Evolutionary conservation across 2,113 vertebrate species (phyloP).

Genomic region (Grantiella picta): DNA sequence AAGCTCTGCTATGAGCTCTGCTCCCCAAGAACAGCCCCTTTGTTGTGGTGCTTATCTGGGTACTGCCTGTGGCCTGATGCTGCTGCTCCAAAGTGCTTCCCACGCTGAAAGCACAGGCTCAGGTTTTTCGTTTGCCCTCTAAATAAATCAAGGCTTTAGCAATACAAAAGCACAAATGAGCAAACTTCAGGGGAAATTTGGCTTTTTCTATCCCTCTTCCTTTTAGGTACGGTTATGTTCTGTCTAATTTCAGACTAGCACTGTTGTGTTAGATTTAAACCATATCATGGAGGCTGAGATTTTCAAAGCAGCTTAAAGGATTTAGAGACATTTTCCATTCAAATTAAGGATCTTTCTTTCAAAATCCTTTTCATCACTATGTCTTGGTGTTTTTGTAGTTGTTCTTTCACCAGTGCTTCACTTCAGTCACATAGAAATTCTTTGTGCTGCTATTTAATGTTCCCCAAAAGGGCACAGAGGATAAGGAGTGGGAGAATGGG

Average conservation of each 20-base stretch:
- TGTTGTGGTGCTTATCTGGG: neutral
- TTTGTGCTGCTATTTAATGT: neutral
- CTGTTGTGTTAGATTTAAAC: constrained; percentile 39
- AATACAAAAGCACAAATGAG: neutral
- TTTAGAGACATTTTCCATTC: constrained; percentile 59
- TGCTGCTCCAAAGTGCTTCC: neutral
- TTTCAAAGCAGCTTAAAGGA: constrained; percentile 60
- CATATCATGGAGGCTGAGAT: constrained; percentile 21
- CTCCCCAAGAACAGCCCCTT: neutral
- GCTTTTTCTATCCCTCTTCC: neutral
- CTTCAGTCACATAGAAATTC: neutral
- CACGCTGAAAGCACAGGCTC: neutral
- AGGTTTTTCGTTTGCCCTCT: neutral
- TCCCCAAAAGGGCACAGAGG: neutral
- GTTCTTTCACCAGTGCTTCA: constrained; percentile 4
- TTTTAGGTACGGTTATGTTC: neutral
- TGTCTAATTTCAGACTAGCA: neutral
- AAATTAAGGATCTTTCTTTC: constrained; percentile 52
- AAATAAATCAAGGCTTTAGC: neutral
- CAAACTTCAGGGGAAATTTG: neutral
- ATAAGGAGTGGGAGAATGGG: neutral
- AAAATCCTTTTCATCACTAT: constrained; percentile 16
- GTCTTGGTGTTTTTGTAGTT: neutral
- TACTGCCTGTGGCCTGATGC: neutral
- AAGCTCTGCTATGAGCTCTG: neutral